Conservation (phyloP, 2,888 invertebrate genomes). For the Falcaria lacertinaria region DNA sequence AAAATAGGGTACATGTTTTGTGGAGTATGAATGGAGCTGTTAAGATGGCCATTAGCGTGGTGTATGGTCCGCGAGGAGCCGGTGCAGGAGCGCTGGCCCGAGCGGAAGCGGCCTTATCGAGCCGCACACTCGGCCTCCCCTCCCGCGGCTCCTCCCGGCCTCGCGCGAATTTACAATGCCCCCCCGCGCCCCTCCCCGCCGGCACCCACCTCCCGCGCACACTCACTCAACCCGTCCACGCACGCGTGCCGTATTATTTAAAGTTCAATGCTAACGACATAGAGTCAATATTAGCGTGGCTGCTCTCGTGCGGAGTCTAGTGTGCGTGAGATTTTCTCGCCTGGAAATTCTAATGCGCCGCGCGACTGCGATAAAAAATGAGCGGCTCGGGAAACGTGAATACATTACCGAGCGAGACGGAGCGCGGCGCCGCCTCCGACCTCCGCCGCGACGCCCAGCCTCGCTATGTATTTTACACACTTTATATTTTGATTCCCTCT, state of each 20-base stretch:
- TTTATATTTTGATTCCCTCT: conserved; percentile 63
- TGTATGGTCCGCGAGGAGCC: conserved; percentile 15
- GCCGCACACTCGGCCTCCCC: conserved; percentile 33
- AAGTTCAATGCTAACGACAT: conserved; percentile 5
- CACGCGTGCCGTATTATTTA: conserved; percentile 4
- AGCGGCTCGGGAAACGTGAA: conserved; percentile 72
- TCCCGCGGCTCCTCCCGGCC: conserved; percentile 17
- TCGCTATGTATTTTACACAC: conserved; percentile 56
- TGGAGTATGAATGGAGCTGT: neutral
- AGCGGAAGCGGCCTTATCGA: conserved; percentile 49
- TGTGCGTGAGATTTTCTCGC: conserved; percentile 77
- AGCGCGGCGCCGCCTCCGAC: conserved; percentile 37
- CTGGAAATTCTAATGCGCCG: conserved; percentile 78
- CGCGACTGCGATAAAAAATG: conserved; percentile 79
- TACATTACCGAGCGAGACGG: conserved; percentile 70
- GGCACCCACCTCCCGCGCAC: conserved; percentile 16
- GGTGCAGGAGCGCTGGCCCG: conserved; percentile 22
- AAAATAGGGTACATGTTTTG: too few relatives aligned
- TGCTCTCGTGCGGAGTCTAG: conserved; percentile 15
- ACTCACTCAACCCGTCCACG: conserved; percentile 5
- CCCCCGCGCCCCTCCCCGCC: conserved; percentile 30
- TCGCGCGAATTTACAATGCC: conserved; percentile 70
- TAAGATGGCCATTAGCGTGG: conserved; percentile 25
- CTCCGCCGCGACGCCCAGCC: conserved; percentile 29
- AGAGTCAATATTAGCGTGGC: conserved; percentile 15